Evolutionary conservation across 2,113 vertebrate genomes (phyloP).

Genomic region (Poicephalus gulielmi): DNA sequence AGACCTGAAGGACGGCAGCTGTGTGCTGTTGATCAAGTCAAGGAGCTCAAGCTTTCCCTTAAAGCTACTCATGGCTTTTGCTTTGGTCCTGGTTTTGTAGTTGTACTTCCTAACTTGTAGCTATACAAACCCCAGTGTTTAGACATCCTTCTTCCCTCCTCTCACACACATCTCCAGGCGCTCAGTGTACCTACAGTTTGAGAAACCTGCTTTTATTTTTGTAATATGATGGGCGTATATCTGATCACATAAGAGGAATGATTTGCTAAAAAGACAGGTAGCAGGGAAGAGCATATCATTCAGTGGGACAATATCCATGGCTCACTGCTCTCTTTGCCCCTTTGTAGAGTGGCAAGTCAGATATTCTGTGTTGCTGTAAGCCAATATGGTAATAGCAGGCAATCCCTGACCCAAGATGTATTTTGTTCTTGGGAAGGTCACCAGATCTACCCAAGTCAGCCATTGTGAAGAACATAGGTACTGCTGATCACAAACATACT

Average conservation of each 20-base stretch:
- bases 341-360: background rate
- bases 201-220: background rate
- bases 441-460: background rate
- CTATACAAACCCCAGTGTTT: background rate
- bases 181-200: background rate
- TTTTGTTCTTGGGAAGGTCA: background rate
- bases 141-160: background rate
- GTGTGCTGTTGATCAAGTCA: background rate
- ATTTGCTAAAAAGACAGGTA: background rate
- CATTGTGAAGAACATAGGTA: background rate
- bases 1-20: background rate
- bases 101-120: background rate
- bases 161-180: fast-evolving
- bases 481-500: background rate
- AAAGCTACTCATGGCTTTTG: background rate
- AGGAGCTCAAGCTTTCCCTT: background rate
- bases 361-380: background rate
- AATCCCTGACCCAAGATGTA: background rate
- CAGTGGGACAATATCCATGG: background rate
- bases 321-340: background rate
- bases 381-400: background rate
- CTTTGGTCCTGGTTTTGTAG: background rate
- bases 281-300: background rate
- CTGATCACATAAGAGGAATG: background rate
- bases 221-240: background rate